Evolutionary conservation across 2,888 invertebrate genomes (phyloP).

Genomic region (Drosophila hamatofila): DNA sequence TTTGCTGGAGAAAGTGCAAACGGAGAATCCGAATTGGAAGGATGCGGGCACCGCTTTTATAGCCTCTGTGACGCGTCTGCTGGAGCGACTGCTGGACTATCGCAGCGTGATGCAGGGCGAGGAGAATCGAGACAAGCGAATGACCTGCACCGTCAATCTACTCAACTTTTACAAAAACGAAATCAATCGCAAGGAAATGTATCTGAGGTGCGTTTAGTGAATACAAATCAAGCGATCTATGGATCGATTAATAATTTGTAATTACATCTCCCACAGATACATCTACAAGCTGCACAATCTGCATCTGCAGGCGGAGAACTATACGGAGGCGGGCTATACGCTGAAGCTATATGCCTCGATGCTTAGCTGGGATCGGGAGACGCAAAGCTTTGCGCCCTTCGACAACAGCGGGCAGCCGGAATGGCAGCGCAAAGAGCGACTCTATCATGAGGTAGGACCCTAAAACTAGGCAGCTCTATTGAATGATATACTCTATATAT

Average conservation of each 20-base stretch:
- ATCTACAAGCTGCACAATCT: conserved; percentile 97
- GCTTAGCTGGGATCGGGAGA: conserved; percentile 92
- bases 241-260: background rate
- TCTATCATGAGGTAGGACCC: conserved; percentile 88
- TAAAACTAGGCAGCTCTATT: background rate
- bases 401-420: conserved; percentile 92
- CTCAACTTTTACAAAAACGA: conserved; percentile 98
- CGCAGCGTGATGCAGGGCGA: conserved; percentile 97
- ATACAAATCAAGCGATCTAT: background rate
- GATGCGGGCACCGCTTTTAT: conserved; percentile 97
- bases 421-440: conserved; percentile 95
- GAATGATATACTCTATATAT: background rate
- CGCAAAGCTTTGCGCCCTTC: conserved; percentile 87
- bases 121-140: conserved; percentile 96
- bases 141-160: conserved; percentile 98
- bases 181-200: conserved; percentile 98
- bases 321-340: conserved; percentile 97
- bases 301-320: conserved; percentile 96
- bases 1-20: conserved; percentile 93
- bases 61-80: conserved; percentile 94
- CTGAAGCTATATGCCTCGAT: conserved; percentile 97
- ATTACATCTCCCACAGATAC: conserved; percentile 86
- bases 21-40: conserved; percentile 94
- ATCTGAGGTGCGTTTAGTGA: conserved; percentile 87
- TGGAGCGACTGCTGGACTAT: conserved; percentile 96